Evolutionary conservation across 2,797 vertebrate genomes (phyloP).

Genomic region (Chaetodon trifasciatus): DNA sequence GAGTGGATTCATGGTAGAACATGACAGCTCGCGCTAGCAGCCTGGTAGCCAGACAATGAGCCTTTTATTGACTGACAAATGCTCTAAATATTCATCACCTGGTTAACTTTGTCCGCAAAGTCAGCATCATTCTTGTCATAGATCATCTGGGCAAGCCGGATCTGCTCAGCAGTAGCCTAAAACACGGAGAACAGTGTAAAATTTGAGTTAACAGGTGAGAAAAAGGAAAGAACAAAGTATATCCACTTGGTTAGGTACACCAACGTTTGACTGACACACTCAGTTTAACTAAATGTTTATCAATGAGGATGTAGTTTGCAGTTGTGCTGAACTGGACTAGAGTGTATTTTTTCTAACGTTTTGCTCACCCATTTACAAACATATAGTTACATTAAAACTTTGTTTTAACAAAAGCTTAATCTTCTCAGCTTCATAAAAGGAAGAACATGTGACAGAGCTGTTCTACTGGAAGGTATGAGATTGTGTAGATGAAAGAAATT

Average conservation of each 20-base stretch:
- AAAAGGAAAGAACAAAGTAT: neutral
- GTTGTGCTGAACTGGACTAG: neutral
- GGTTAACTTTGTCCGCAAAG: constrained; percentile 98
- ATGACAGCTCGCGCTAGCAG: neutral
- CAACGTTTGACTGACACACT: too few relatives aligned
- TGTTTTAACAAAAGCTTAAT: neutral
- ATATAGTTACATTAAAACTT: neutral
- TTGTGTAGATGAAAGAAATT: neutral
- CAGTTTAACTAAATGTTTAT: neutral
- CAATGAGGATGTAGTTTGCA: neutral
- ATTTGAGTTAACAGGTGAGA: neutral
- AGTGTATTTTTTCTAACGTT: neutral
- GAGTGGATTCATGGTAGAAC: neutral
- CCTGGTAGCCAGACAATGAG: constrained; percentile 1
- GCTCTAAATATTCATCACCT: constrained; percentile 81
- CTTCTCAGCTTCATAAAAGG: neutral
- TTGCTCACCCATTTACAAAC: neutral
- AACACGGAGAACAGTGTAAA: constrained; percentile 18
- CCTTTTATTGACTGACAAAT: neutral
- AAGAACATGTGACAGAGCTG: neutral
- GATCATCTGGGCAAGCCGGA: constrained; percentile 97
- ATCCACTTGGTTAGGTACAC: neutral
- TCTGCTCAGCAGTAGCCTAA: constrained; percentile 98
- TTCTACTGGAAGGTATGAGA: neutral
- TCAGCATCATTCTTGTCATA: constrained; percentile 97